Evolutionary conservation across 1,140 invertebrate genomes (phyloP).

Genomic region (Drosophila bifasciata): DNA sequence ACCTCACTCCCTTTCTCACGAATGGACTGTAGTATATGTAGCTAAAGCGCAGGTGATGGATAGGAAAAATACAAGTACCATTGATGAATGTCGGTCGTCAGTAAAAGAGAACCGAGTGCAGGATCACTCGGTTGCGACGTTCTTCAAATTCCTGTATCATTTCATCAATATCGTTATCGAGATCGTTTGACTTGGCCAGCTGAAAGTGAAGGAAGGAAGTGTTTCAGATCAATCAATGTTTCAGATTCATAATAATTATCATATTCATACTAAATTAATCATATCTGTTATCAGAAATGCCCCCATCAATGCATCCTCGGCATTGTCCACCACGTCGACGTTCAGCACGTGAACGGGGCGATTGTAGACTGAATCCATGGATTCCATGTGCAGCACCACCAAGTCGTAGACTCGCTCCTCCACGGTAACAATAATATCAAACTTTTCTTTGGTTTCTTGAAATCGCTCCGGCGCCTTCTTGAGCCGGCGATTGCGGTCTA

Average conservation of each 20-base stretch:
- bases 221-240: neutral
- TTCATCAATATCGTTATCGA: slow-evolving; percentile 99
- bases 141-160: slow-evolving; percentile 97
- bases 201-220: slow-evolving; percentile 85
- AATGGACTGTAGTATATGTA: neutral
- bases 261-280: slow-evolving; percentile 90
- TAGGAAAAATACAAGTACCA: slow-evolving; percentile 11
- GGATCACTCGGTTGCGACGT: slow-evolving; percentile 92
- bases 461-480: slow-evolving; percentile 98
- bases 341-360: slow-evolving; percentile 98
- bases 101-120: slow-evolving; percentile 98
- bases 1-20: neutral
- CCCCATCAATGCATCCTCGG: slow-evolving; percentile 99
- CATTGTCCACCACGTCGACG: slow-evolving; percentile 99
- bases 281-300: slow-evolving; percentile 99
- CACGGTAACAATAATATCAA: slow-evolving; percentile 98
- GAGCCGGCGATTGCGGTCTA: slow-evolving; percentile 98
- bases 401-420: slow-evolving; percentile 99
- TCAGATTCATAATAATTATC: neutral
- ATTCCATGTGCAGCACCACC: slow-evolving; percentile 91
- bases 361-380: slow-evolving; percentile 89
- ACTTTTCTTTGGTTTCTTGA: slow-evolving; percentile 94
- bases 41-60: slow-evolving; percentile 44
- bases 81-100: slow-evolving; percentile 84
- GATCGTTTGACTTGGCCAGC: slow-evolving; percentile 95